Evolutionary conservation across 2,888 invertebrate genomes (phyloP).

Genomic region (Pyralis farinalis): DNA sequence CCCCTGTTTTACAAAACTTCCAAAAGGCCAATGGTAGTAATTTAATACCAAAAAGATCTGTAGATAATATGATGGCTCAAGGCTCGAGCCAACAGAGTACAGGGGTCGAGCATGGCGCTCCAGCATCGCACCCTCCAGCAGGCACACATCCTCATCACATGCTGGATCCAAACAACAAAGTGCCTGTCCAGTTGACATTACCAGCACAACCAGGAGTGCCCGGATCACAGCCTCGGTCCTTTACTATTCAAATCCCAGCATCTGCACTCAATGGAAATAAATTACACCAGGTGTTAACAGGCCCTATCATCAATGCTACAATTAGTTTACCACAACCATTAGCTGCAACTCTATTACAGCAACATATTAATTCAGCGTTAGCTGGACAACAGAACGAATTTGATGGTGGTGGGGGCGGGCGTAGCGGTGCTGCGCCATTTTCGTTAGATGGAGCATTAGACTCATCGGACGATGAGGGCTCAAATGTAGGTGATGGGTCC

Average conservation of each 20-base stretch:
- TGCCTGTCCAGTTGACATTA: slow-evolving; percentile 86
- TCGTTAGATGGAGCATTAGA: slow-evolving; percentile 84
- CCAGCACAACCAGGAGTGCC: slow-evolving; percentile 89
- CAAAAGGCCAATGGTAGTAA: slow-evolving; percentile 77
- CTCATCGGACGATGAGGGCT: slow-evolving; percentile 88
- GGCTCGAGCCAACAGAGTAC: slow-evolving; percentile 59
- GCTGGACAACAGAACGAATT: slow-evolving; percentile 73
- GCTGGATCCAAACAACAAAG: slow-evolving; percentile 67
- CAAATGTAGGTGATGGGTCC: slow-evolving; percentile 74
- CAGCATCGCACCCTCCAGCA: slow-evolving; percentile 50
- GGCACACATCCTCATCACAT: slow-evolving; percentile 65
- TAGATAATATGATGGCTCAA: slow-evolving; percentile 50
- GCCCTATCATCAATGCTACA: slow-evolving; percentile 93
- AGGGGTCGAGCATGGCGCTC: slow-evolving; percentile 53
- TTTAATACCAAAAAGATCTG: slow-evolving; percentile 48
- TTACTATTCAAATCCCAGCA: slow-evolving; percentile 95
- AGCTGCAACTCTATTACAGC: slow-evolving; percentile 92
- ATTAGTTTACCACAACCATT: slow-evolving; percentile 91
- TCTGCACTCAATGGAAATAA: slow-evolving; percentile 89
- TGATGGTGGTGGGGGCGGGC: slow-evolving; percentile 72
- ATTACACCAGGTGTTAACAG: slow-evolving; percentile 88
- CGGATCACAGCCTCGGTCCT: slow-evolving; percentile 86
- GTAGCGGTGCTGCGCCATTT: slow-evolving; percentile 65
- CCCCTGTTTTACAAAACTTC: slow-evolving; percentile 81
- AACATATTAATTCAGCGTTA: slow-evolving; percentile 92